Percentiles rank a stretch among this genome's conserved stretches.
These are phyloP conservation scores for Lagenorhynchus albirostris DNA, from an alignment of 2,113 vertebrate genomes.

Conservation along the genomic window DNA sequence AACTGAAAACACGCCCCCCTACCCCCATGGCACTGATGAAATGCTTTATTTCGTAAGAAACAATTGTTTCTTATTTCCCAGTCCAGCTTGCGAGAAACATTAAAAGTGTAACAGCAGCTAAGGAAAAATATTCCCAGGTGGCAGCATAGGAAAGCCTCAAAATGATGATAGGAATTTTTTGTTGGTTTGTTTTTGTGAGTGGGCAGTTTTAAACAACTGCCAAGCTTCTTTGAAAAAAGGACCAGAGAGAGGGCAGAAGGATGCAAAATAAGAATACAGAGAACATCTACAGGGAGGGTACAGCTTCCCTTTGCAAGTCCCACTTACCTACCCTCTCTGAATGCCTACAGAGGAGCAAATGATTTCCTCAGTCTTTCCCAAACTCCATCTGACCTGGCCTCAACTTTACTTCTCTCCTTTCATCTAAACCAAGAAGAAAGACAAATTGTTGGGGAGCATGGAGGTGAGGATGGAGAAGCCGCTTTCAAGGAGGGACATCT, in stretches of 20 bases:
- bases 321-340: not conserved
- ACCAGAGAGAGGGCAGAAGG: too few relatives aligned
- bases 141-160: not conserved
- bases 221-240: not conserved
- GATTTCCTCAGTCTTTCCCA: not conserved
- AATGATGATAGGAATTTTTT: not conserved
- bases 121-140: not conserved
- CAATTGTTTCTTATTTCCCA: not conserved
- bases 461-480: not conserved
- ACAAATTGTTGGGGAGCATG: too few relatives aligned
- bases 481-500: not conserved
- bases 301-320: not conserved
- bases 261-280: not conserved
- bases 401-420: not conserved
- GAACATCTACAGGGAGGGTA: fast-evolving
- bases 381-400: not conserved
- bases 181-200: not conserved
- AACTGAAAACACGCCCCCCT: not conserved
- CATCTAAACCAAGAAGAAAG: conserved; percentile 1
- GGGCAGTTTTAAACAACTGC: not conserved
- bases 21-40: fast-evolving
- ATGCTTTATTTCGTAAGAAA: not conserved
- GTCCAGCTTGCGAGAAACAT: not conserved
- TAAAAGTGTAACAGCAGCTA: not conserved
- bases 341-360: not conserved